These are phyloP conservation scores for Arrhamphus sclerolepis DNA, from an alignment of 2,797 vertebrate genomes.

Conservation along the genomic window DNA sequence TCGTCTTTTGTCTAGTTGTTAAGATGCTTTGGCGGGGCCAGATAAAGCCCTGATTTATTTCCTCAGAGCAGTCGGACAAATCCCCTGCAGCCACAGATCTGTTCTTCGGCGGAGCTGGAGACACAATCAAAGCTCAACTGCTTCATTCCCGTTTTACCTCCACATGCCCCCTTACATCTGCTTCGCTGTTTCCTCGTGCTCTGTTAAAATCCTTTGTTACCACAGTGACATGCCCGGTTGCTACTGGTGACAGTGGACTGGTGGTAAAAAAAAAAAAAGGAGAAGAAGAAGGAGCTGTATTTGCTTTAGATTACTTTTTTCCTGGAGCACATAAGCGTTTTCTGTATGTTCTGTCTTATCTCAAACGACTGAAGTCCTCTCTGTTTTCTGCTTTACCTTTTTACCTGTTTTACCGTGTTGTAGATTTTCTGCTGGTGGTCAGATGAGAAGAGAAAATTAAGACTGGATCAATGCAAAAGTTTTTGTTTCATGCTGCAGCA, in stretches of 20 bases:
- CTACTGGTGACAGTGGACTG: conserved; percentile 44
- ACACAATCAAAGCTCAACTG: conserved; percentile 43
- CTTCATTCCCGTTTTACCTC: conserved; percentile 27
- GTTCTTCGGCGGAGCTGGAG: conserved; percentile 29
- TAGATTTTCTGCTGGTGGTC: too few relatives aligned
- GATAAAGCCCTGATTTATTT: conserved; percentile 60
- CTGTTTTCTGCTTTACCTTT: neutral
- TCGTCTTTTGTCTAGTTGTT: conserved; percentile 50
- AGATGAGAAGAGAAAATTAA: too few relatives aligned
- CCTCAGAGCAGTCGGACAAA: conserved; percentile 25
- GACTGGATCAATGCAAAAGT: too few relatives aligned
- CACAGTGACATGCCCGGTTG: conserved; percentile 36
- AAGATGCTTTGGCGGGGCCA: conserved; percentile 45
- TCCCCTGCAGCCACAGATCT: conserved; percentile 28
- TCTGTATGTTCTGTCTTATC: conserved; percentile 14
- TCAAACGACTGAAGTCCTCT: conserved; percentile 25
- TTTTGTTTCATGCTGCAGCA: too few relatives aligned
- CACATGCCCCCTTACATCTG: neutral
- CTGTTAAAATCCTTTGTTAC: conserved; percentile 29
- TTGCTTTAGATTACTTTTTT: conserved; percentile 54
- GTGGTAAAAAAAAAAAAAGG: too few relatives aligned
- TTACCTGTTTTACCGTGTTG: neutral
- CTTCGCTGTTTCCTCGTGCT: conserved; percentile 18
- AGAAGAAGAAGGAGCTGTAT: too few relatives aligned
- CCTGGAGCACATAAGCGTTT: conserved; percentile 43